A percentile compares a stretch with the other conserved stretches of the same genome.
Conservation (phyloP, 2,113 vertebrate species). For the Addax nasomaculatus region DNA sequence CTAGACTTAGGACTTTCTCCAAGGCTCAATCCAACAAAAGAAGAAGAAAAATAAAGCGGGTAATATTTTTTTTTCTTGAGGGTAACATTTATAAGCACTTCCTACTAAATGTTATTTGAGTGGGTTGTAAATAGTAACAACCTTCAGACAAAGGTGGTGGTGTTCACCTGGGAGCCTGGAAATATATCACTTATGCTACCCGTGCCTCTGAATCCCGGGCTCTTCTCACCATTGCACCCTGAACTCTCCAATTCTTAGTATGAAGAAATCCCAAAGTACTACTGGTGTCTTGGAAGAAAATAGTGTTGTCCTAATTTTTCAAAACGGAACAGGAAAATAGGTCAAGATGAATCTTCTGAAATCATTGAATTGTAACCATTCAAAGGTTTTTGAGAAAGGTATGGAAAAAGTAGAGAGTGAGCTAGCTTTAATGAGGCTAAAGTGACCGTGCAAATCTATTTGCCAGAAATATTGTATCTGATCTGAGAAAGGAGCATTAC, state of each 20-base stretch:
- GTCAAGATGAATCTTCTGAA: conserved; percentile 40
- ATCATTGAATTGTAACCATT: conserved; percentile 13
- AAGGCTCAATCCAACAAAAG: background rate
- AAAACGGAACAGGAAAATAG: conserved; percentile 26
- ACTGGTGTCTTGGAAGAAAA: conserved; percentile 32
- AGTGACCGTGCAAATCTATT: conserved; percentile 10
- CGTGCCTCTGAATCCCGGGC: background rate
- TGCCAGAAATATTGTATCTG: background rate
- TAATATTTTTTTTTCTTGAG: background rate
- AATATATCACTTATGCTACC: background rate
- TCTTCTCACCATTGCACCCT: background rate
- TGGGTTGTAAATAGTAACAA: background rate
- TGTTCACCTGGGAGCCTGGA: background rate
- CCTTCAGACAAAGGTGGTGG: background rate
- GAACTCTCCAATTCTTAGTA: conserved; percentile 5
- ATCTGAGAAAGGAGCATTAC: background rate
- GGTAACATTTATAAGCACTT: background rate
- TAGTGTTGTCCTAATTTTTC: background rate
- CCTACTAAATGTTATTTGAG: background rate
- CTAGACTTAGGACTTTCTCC: background rate
- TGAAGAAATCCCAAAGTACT: background rate
- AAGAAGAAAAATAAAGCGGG: background rate
- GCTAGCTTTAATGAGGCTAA: conserved; percentile 31
- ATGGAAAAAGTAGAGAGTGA: background rate
- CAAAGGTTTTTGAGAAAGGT: conserved; percentile 44